A percentile compares a stretch with the other conserved stretches of the same genome.
Evolutionary conservation across 2,888 invertebrate genomes (phyloP).

Genomic region (Caenorhabditis uteleia): DNA sequence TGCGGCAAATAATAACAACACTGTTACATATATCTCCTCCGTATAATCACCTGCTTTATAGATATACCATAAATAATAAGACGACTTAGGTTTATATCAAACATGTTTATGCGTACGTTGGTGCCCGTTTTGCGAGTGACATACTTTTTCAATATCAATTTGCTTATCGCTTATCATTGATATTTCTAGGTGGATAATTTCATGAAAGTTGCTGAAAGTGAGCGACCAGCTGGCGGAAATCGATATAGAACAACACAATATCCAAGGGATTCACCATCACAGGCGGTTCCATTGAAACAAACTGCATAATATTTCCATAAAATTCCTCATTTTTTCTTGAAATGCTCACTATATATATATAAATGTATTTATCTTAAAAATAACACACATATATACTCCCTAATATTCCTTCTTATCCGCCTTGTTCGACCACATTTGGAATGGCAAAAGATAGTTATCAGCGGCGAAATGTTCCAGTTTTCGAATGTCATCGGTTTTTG

Average conservation of each 20-base stretch:
- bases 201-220: conserved; percentile 65
- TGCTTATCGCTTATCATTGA: neutral
- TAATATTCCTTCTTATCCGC: conserved; percentile 53
- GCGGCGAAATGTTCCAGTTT: conserved; percentile 51
- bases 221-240: conserved; percentile 42
- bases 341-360: neutral
- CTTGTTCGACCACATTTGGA: conserved; percentile 57
- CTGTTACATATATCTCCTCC: too few relatives aligned
- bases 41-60: too few relatives aligned
- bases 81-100: too few relatives aligned
- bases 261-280: neutral
- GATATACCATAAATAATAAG: too few relatives aligned
- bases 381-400: neutral
- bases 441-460: conserved; percentile 50
- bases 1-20: too few relatives aligned
- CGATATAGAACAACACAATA: conserved; percentile 18
- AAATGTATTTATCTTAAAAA: neutral
- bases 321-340: neutral
- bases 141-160: conserved; percentile 9
- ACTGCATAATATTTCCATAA: neutral
- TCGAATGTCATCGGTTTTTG: conserved; percentile 47
- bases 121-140: too few relatives aligned
- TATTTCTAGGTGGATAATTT: conserved; percentile 63
- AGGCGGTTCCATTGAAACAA: neutral
- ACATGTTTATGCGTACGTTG: too few relatives aligned